Base-by-base conservation (phyloP, 2,888 invertebrate species). In the Allophyes oxyacanthae region DNA sequence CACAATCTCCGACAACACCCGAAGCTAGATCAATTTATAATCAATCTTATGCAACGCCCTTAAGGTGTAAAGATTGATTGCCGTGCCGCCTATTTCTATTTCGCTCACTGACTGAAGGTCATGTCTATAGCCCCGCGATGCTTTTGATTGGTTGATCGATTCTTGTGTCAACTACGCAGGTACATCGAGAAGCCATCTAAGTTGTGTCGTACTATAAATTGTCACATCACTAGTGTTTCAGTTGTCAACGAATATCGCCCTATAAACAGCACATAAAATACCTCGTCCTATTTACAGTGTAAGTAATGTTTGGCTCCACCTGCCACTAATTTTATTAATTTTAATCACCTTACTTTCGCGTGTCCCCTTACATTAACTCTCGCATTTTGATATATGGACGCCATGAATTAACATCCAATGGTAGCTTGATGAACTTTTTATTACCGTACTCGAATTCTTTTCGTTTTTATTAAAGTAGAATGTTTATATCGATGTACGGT, bases 291-390 rank as follows among this genome's bases (percentile, higher is more conserved):
- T 46, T 63, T 54, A 57, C 52, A 15, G 15, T 14, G 36, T 44
- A 51, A n/a, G 36, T 44, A 53, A 60, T 58, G 55, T 67, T n/a
- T 59, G 36, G 25, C 28, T 41, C 70, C 76, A 74, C 61, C 68
- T 63, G 72, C 70, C 65, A 85, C 87, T 87, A 90, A 90, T 92
- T 91, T 92, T 92, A 92, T 92, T 92, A 93, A 92, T 94, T 92
- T 90, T 92, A 92, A 92, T 92, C 88, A 89, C 88, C 87, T 72
- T 72, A 67, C 55, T 77, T 75, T 91, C 72, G 93, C 93, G 93
- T 94, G 93, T 86, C 78, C 74, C 81, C 83, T 84, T 77, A 89
- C 93, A 92, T 94, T 94, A 92, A 87, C 83, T 85, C 79, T 83
- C 76, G 71, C 68, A 73, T 80, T 57, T 81, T 91, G 89, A 91